Evolutionary conservation across 2,113 vertebrate genomes (phyloP), one percentile per base, ranked within the genome.

Genomic region (Alectura lathami): DNA sequence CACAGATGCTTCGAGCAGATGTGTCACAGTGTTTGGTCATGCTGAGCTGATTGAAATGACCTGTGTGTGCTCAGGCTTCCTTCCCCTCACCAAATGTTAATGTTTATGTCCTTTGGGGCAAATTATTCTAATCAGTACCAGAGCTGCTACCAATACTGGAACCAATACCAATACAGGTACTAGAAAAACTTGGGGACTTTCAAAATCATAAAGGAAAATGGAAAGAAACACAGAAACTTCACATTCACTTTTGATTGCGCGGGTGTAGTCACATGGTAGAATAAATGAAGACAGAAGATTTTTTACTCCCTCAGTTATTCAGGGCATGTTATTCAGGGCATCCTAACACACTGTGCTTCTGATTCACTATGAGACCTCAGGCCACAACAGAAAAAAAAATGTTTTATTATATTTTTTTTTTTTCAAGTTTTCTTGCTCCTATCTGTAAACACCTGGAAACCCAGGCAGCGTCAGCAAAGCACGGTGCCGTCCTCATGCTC

Each of bases 1-100:
- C 51, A 60, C 88, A 91, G 86, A 89, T 74, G 66, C 67, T 91
- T 50, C 47, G n/a, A 87, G 69, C 87, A 90, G 87, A 76, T 69
- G 89, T 2, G 1, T 64, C 54, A 51, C 60, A n/a, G 30, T 60
- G 38, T 70, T 88, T 73, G 85, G 83, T 60, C 60, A 21, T 34
- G 34, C 78, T 85, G 81, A 93, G 57, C 12, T 54, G 62, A 79
- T 85, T n/a, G 16, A 87, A 93, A 78, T 73, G 77, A 94, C 86
- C 83, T 92, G 63, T 81, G 26, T 86, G 63, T 90, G 82, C n/a
- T 69, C 57, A 78, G 45, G 7, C 42, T 50, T 91, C 72, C 74
- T 82, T 81, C 36, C 12, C n/a, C 74, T 88, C 51, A 78, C 64
- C 29, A 70, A 74, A 73, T 38, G 9, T 50, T 89, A 32, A 34